These are phyloP conservation scores for Reticulitermes lucifugus DNA, from an alignment of 2,888 invertebrate species.

Conservation along the genomic window DNA sequence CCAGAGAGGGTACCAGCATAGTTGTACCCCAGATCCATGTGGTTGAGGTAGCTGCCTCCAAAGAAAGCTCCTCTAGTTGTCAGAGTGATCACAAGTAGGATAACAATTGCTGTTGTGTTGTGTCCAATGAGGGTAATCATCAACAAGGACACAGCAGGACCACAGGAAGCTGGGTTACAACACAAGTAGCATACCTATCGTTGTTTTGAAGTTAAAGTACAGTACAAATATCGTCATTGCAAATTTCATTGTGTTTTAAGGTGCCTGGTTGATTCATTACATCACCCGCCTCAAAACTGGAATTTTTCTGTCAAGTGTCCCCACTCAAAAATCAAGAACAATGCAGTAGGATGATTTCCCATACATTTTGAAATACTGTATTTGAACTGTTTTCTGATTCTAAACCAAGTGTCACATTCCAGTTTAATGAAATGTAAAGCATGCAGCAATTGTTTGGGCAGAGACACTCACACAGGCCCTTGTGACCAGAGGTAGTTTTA, in stretches of 20 bases:
- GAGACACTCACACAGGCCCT: too few species aligned
- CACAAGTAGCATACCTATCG: neutral
- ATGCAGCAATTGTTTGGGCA: too few species aligned
- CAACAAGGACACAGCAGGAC: conserved; percentile 38
- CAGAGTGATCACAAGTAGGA: conserved; percentile 42
- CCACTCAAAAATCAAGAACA: too few species aligned
- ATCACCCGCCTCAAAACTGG: too few species aligned
- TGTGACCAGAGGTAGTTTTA: too few species aligned
- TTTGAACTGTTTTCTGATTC: too few species aligned
- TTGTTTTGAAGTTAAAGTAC: neutral
- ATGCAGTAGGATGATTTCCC: too few species aligned
- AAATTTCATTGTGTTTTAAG: neutral
- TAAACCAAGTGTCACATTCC: too few species aligned
- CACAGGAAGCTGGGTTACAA: conserved; percentile 41
- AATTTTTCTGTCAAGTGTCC: too few species aligned
- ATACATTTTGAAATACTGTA: too few species aligned
- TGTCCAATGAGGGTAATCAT: conserved; percentile 43
- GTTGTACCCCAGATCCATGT: conserved; percentile 60
- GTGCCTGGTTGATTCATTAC: too few species aligned
- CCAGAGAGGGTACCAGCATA: conserved; percentile 60
- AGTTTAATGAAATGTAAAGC: too few species aligned
- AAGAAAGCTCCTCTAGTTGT: conserved; percentile 33
- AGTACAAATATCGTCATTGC: neutral
- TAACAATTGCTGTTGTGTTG: conserved; percentile 40
- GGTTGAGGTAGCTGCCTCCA: conserved; percentile 58